Evolutionary conservation across 2,113 vertebrate genomes (phyloP), one percentile per base, ranked within the genome.

Genomic region (Heterochromis multidens): DNA sequence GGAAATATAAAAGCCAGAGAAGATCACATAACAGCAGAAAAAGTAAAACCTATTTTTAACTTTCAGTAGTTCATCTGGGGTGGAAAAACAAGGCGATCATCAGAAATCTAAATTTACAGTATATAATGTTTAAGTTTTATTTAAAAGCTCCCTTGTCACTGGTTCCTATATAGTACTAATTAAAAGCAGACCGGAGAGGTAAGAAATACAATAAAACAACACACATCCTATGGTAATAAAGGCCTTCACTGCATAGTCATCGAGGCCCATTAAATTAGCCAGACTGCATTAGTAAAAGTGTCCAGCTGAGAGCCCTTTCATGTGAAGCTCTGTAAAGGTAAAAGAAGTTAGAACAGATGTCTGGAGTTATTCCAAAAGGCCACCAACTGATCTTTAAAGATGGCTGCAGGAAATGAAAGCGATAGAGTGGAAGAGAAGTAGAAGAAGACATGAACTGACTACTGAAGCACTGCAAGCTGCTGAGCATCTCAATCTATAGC

Each of bases 361-460:
- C 70, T 87, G 89, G 72, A 74, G 72, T 59, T 31, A 10, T 27
- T 72, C 61, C 81, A 87, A 21, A 79, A 76, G 19, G 35, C 33
- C 33, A 65, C 70, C 49, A 49, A 40, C 61, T 62, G 60, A 52
- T 59, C 79, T 72, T 87, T 52, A 58, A 77, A 84, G 43, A 83
- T 56, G 40, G 77, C 57, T 49, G 16, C 76, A 70, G 80, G 77
- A 91, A 93, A 83, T 74, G 74, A 87, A 61, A 78, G 58, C 16
- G 46, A 84, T 29, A n/a, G 11, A 76, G 70, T 31, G 40, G 60
- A 89, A 81, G 5, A 77, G 81, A 79, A 85, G 80, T 27, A 58
- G 57, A 67, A 76, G 78, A 90, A 86, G 81, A 37, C 21, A 23
- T 81, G 78, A 92, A 87, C 58, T 59, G 60, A 77, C 80, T 83